Evolutionary conservation across 1,140 invertebrate genomes (phyloP), one percentile per base, ranked within the genome.

Genomic region (Heliconius hermathena): DNA sequence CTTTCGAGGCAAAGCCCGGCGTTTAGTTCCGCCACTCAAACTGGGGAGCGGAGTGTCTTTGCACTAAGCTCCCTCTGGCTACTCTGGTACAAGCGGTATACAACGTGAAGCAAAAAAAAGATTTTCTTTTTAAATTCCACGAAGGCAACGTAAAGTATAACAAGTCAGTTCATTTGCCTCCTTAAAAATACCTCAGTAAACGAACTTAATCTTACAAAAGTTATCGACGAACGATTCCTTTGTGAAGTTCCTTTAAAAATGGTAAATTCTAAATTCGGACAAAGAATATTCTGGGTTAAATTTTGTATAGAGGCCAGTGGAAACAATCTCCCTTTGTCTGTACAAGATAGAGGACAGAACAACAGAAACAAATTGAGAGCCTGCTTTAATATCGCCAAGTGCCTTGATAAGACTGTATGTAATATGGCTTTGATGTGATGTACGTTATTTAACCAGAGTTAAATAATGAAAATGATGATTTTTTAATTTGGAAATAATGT

Each of bases 341-440:
- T 60, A 22, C n/a, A 36, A 52, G 26, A 74, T 74, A 74, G 52
- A 74, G 29, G 73, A 74, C 52, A 54, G 29, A 33, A 74, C 54
- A 74, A 54, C 52, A 74, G 41, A 36, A 52, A 71, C 66, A 77
- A 77, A 77, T 77, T 77, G 66, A 46, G 70, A 60, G 76, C 38
- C 70, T 49, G 41, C 60, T 77, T 77, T 77, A 77, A 71, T 71
- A 77, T 71, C 57, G 38, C 41, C n/a, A 71, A 77, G 76, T 71
- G 66, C 18, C 26, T 71, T 38, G 66, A 66, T 71, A 49, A 71
- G 20, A 11, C 29, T 33, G 60, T 5, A 29, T 29, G 13, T 66
- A 71, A 77, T 71, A 77, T 26, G 16, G 41, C 71, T 57, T 57
- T 6, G 36, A n/a, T 3, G 22, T 22, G 33, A 36, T 6, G 5